Evolutionary conservation across 2,888 invertebrate species (phyloP).

Genomic region (Formica aserva): DNA sequence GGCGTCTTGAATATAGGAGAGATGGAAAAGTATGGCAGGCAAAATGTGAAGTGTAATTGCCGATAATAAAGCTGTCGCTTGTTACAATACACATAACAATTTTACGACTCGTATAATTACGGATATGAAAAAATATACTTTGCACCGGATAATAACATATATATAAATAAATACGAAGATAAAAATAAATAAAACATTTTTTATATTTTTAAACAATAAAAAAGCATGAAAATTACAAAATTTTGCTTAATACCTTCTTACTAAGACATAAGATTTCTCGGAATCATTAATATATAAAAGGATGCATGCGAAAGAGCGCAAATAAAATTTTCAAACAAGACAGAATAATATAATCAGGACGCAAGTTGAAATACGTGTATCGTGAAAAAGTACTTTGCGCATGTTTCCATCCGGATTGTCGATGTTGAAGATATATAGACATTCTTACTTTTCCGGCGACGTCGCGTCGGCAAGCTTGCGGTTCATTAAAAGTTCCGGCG

Average conservation of each 20-base stretch:
- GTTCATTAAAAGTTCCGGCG: conserved; percentile 42
- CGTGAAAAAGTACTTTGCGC: conserved; percentile 4
- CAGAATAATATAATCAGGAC: background rate
- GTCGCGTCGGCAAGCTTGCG: conserved; percentile 14
- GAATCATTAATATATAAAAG: background rate
- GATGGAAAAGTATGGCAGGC: conserved; percentile 39
- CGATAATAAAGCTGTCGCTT: background rate
- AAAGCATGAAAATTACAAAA: background rate
- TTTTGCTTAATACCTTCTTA: background rate
- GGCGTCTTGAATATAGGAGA: conserved; percentile 42
- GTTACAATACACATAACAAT: conserved; percentile 4
- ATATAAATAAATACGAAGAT: background rate
- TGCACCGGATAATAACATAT: too few relatives aligned
- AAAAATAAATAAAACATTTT: background rate
- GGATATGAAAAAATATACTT: background rate
- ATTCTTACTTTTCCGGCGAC: conserved; percentile 16
- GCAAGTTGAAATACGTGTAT: background rate
- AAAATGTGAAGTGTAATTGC: conserved; percentile 13
- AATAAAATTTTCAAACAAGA: background rate
- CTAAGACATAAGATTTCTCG: background rate
- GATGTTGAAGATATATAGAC: conserved; percentile 23
- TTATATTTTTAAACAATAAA: background rate
- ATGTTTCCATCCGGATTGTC: conserved; percentile 1
- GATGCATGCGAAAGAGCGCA: background rate
- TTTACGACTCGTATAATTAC: conserved; percentile 12